Conservation (phyloP, 2,888 invertebrate genomes). For the Ophion obscuratus region DNA sequence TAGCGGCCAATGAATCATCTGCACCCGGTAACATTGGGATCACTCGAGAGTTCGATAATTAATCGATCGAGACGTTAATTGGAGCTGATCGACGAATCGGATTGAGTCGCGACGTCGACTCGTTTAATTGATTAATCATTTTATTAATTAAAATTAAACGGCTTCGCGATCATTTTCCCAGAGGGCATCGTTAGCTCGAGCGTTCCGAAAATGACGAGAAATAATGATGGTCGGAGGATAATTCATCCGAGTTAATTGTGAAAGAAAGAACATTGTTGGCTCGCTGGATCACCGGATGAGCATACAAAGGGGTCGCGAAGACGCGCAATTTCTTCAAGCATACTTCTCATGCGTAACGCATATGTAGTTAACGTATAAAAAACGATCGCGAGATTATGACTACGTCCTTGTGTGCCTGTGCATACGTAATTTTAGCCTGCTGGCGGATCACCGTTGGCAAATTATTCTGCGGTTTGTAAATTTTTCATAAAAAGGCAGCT, state of each 20-base stretch:
- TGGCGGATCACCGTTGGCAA: not conserved
- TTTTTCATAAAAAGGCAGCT: conserved; percentile 25
- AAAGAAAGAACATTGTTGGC: not conserved
- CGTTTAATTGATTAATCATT: no score
- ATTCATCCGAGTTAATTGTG: not conserved
- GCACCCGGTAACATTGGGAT: not conserved
- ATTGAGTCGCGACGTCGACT: no score
- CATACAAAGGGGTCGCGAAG: not conserved
- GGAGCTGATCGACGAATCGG: no score
- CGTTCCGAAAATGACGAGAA: not conserved
- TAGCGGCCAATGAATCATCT: not conserved
- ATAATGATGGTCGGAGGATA: not conserved
- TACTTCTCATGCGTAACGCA: not conserved
- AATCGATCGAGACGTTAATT: no score
- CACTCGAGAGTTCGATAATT: not conserved
- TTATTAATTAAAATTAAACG: no score
- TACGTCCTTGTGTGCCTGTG: not conserved
- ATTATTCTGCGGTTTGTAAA: conserved; percentile 30
- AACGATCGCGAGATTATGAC: not conserved
- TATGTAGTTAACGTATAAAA: conserved; percentile 6
- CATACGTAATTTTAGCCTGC: not conserved
- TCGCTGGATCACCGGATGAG: not conserved
- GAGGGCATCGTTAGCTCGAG: not conserved
- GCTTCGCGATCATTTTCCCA: not conserved
- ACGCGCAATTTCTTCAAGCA: conserved; percentile 8